Percentiles rank a stretch among this genome's conserved stretches.
phyloP scores from a whole-genome alignment of 2,888 invertebrate species.

The Sthenelais limicola region DNA sequence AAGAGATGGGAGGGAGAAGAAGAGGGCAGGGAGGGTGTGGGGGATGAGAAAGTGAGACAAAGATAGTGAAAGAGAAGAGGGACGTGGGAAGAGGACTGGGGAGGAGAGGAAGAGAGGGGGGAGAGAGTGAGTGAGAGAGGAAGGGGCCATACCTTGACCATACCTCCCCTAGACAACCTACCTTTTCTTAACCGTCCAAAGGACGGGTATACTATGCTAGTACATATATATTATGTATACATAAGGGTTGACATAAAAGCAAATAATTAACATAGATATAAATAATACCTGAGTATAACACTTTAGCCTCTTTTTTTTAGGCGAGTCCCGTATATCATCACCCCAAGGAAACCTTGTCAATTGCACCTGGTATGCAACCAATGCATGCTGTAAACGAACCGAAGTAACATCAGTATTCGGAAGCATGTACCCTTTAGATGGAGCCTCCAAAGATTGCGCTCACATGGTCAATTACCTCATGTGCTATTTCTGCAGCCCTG shows the following conservation, averaged over 20 bases:
- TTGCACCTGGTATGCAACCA: conserved; percentile 71
- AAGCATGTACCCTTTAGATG: conserved; percentile 67
- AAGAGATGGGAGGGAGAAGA: no score
- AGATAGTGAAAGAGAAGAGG: no score
- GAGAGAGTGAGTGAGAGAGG: neutral
- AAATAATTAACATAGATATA: no score
- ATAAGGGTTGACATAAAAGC: no score
- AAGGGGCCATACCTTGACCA: neutral
- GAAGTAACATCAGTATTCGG: conserved; percentile 72
- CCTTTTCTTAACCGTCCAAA: neutral
- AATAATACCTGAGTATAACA: no score
- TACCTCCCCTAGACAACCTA: neutral
- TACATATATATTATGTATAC: no score
- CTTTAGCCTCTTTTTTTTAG: no score
- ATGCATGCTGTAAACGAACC: conserved; percentile 71
- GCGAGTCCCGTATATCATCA: conserved; percentile 58
- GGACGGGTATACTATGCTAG: neutral
- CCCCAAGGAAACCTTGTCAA: conserved; percentile 68
- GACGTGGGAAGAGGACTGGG: no score
- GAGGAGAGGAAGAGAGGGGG: neutral
- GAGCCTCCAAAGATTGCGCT: conserved; percentile 64
- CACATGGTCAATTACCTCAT: conserved; percentile 72
- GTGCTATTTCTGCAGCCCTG: conserved; percentile 73
- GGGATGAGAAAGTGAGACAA: no score
- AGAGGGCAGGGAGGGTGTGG: no score